Base-by-base conservation (phyloP, 2,113 vertebrate species). In the Lepisosteus oculatus region DNA sequence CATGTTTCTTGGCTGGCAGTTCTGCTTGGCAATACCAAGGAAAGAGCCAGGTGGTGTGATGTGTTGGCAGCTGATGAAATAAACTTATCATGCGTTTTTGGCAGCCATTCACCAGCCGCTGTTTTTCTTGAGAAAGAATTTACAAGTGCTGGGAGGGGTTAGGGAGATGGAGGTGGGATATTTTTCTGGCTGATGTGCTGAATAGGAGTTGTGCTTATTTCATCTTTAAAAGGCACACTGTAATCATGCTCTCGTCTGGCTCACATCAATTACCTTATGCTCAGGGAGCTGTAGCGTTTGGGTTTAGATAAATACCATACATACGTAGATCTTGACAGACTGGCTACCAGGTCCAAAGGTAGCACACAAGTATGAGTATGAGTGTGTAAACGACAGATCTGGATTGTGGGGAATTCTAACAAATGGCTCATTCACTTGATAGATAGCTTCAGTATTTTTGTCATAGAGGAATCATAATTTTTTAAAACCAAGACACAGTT, bases 11-110 rank as follows among this genome's bases (percentile, higher is more conserved):
- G 57, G 57, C 62, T 65, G n/a, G 11, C 17, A 3, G 62, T 29
- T 41, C 6, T 8, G 42, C 62, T 65, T 43, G 62, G 62, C 62
- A 8, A 13, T 3, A 42, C 62, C 42, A 42, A 4, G 55, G 57
- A 8, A 64, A 59, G 8, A 54, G 65, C 63, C 71, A 61, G 55
- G 71, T 72, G 64, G 41, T 59, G n/a, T 17, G 55, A 66, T 67
- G 44, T 29, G 41, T 59, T 47, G 65, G 71, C 55, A 67, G 55
- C 3, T n/a, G 55, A 59, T 61, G 55, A 72, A 67, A 59, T 61
- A 9, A 67, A 57, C 15, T 45, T 67, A 44, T 56, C 41, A 7
- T 6, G 43, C 55, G 57, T 29, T 55, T 17, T 67, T 51, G 55
- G 64, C 64, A 42, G 62, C n/a, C 11, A 29, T 55, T 61, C 47